Conservation (phyloP, 1,140 invertebrate genomes). For the Drosophila tropicalis region DNA sequence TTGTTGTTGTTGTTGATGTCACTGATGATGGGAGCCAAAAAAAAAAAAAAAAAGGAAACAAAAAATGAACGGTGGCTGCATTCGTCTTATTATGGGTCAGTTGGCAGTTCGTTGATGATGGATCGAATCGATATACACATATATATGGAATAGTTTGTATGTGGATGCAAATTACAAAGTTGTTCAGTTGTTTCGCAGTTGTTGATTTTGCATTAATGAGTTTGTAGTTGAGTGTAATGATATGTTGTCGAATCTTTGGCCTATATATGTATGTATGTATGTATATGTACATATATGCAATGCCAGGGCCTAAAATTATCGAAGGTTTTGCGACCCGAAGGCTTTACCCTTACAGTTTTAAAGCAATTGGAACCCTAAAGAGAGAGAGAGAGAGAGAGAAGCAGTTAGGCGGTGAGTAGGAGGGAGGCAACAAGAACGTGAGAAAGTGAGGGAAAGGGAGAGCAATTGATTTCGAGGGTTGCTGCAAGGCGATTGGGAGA, state of each 20-base stretch:
- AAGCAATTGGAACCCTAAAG: constrained; percentile 27
- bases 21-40: background rate
- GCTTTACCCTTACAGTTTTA: constrained; percentile 47
- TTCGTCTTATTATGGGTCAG: constrained; percentile 46
- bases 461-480: constrained; percentile 61
- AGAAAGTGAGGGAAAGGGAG: background rate
- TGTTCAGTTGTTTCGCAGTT: constrained; percentile 52
- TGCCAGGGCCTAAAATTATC: constrained; percentile 47
- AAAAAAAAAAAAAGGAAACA: background rate
- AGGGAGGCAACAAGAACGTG: background rate
- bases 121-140: constrained; percentile 17
- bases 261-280: constrained; percentile 28
- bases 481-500: constrained; percentile 69
- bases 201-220: constrained; percentile 77
- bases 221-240: constrained; percentile 75
- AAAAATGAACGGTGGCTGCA: constrained; percentile 21
- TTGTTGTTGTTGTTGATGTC: constrained; percentile 11
- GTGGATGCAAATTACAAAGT: constrained; percentile 62
- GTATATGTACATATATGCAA: background rate
- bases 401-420: constrained; percentile 37
- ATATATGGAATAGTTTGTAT: background rate
- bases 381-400: constrained; percentile 37
- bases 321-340: constrained; percentile 20
- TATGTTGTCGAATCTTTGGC: constrained; percentile 37
- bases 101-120: constrained; percentile 33